phyloP scores from a whole-genome alignment of 2,113 vertebrate species.

The Alligator sinensis region DNA sequence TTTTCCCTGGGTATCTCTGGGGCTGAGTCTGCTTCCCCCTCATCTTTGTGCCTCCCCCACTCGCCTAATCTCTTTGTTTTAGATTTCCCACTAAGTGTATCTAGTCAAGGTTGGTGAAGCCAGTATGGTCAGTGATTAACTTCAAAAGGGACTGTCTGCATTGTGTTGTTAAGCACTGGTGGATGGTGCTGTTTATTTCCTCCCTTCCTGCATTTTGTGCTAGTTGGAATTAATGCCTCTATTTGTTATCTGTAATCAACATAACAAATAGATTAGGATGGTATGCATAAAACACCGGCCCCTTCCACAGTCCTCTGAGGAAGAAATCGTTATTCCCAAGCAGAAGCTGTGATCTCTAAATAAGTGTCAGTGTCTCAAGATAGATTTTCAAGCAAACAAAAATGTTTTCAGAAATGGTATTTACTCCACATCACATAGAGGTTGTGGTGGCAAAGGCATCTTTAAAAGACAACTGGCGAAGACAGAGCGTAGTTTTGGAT shows the following conservation, averaged over 20 bases:
- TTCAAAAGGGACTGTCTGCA: no score
- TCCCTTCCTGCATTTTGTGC: neutral
- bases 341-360: neutral
- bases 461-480: neutral
- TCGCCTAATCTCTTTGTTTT: rapidly evolving
- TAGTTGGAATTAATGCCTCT: neutral
- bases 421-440: neutral
- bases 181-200: neutral
- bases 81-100: neutral
- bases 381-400: constrained; percentile 2
- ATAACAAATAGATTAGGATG: neutral
- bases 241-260: neutral
- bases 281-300: neutral
- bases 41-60: rapidly evolving
- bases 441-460: neutral
- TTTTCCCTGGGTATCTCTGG: neutral
- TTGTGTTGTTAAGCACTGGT: no score
- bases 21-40: neutral
- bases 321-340: neutral
- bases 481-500: neutral
- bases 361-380: neutral
- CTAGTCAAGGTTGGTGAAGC: no score
- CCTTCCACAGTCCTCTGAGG: neutral
- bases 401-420: neutral
- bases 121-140: no score